A percentile compares a stretch with the other conserved stretches of the same genome.
Conservation (phyloP, 2,888 invertebrate genomes). For the Caenorhabditis doughertyi region DNA sequence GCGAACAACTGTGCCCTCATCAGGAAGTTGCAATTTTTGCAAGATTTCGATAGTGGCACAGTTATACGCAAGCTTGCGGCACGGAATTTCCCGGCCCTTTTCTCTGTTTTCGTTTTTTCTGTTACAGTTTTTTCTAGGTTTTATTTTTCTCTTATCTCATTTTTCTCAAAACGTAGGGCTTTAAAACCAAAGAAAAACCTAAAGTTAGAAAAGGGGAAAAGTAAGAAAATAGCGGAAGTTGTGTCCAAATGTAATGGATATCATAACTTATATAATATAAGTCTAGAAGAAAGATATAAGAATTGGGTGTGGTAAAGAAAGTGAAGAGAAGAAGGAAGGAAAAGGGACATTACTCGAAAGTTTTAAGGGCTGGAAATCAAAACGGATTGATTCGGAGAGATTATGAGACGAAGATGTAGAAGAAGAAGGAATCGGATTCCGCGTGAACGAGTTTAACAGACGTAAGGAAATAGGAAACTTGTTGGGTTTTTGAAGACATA, state of each 20-base stretch:
- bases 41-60: no score
- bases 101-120: no score
- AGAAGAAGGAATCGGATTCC: conserved; percentile 13
- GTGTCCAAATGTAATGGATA: neutral
- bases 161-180: no score
- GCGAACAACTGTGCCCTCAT: no score
- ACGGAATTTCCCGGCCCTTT: no score
- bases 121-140: no score
- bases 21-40: no score
- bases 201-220: neutral
- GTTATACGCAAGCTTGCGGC: no score
- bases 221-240: neutral
- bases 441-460: conserved; percentile 31
- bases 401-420: no score
- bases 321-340: neutral
- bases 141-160: no score
- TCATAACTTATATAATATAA: neutral
- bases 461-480: neutral
- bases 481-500: no score
- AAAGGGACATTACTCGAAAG: conserved; percentile 51
- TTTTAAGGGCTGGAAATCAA: conserved; percentile 12
- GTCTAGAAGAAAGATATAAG: neutral
- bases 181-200: neutral
- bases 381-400: conserved; percentile 37
- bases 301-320: conserved; percentile 25